Base-by-base conservation (phyloP, 2,888 invertebrate genomes). In the Exephanes ischioxanthus region DNA sequence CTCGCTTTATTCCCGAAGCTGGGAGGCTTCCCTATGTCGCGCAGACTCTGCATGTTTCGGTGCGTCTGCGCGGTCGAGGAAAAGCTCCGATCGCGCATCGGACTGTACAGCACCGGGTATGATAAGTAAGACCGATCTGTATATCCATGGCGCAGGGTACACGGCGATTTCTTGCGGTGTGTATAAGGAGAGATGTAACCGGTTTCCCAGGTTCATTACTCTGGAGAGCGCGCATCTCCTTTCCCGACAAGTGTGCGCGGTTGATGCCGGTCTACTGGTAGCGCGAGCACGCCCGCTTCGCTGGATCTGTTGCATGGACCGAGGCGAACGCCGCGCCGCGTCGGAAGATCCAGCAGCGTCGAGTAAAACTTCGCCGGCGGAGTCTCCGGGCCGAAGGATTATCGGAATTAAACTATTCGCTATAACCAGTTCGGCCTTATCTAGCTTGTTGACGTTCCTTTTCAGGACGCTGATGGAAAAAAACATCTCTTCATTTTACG, bases 171-270 rank as follows among this genome's bases (percentile, higher is more conserved):
- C 14, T 33, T 76, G 48, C 51, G 58, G 88, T 88, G 89, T 88
- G 91, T 89, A 90, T 87, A 88, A 88, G 87, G 86, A 90, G 90
- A 90, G 89, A 91, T 91, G 92, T 91, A 93, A 94, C 94, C 94
- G 94, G 94, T 94, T 93, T 92, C 89, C 92, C 92, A 93, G 93
- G 94, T 94, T 94, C 94, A 94, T 94, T 94, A 94, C 93, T 92
- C 93, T 83, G 88, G 87, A 88, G 87, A 83, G 90, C 90, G 91
- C 92, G 91, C 92, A 92, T 93, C 92, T 93, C 93, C 93, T 93
- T 92, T 93, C 92, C 91, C 91, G 92, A 92, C 93, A 93, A 92
- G 91, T 91, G 89, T 87, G 89, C 70, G 48, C 71, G 66, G 53
- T 61, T 80, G 72, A 82, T 76, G 77, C 76, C 48, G 55, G 33